Base-by-base conservation (phyloP, 2,888 invertebrate species). In the Dasysyrphus tricinctus region DNA sequence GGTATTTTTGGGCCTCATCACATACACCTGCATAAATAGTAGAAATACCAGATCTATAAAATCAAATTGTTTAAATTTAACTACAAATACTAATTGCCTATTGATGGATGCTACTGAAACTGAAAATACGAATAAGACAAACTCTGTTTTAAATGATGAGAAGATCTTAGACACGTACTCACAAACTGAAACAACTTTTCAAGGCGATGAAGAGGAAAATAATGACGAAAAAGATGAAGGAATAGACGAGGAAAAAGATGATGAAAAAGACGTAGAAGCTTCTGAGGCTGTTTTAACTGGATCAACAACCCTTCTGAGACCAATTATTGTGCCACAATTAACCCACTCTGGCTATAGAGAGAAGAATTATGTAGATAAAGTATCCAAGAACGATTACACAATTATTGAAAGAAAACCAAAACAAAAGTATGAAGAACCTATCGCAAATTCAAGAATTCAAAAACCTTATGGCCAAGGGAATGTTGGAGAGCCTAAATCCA, bases 221-320 rank as follows among this genome's bases (percentile, higher is more conserved):
- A 12, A 69, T 9, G 29, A 69, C 37, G 34, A 14, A 19, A 19
- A 24, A 32, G 67, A 74, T 61, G 32, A 57, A 1, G n/a, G n/a
- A 9, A 16, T 19, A 16, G 5, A 61, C 19, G 24, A 42, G 5
- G 34, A 37, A n/a, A 63, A 44, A 29, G 8, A 67, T 19, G 34
- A 67, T 3, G 19, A 37, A 49, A 47, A 65, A 1, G 65, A 65
- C 12, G 51, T 44, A 2, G 77, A 75, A 32, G 56, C 47, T 16
- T 63, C 61, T 11, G 80, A 81, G 47, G n/a, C 47, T 9, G 14
- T 80, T 57, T 51, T 85, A 2, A 69, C 73, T 19, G 85, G 77
- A 42, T 85, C 85, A 5, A 69, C 80, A 4, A 80, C 80, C 0
- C 29, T 85, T 8, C 61, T 85, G 39, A 54, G 76, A 16, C 85